Evolutionary conservation across 2,113 vertebrate species (phyloP).

Genomic region (Macaca mulatta): DNA sequence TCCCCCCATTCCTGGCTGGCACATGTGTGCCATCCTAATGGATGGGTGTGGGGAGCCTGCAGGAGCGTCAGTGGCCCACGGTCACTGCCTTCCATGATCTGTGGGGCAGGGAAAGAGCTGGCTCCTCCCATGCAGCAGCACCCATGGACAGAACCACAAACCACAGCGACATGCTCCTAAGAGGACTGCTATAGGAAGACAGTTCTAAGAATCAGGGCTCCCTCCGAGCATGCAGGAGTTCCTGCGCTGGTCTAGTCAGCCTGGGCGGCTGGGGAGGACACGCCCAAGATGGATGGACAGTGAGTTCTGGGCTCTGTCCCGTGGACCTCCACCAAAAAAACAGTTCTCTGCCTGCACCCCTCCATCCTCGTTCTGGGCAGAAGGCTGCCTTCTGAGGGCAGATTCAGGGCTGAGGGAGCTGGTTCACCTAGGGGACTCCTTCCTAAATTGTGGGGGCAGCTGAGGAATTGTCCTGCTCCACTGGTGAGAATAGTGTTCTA

Average conservation of each 20-base stretch:
- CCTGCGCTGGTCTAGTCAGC: not conserved
- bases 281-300: not conserved
- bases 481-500: not conserved
- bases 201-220: not conserved
- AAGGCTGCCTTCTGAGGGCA: not conserved
- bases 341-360: not conserved
- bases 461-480: not conserved
- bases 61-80: accelerated
- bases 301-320: not conserved
- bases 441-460: not conserved
- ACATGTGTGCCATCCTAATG: not conserved
- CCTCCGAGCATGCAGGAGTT: not conserved
- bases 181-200: not conserved
- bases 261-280: not conserved
- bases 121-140: not conserved
- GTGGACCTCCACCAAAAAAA: not conserved
- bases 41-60: not conserved
- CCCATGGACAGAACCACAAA: conserved; percentile 10
- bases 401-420: not conserved
- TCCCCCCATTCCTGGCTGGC: not conserved
- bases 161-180: not conserved
- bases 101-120: not conserved
- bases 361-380: not conserved
- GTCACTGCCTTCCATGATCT: not conserved
- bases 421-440: not conserved